These are phyloP conservation scores for Agapornis canus DNA, from an alignment of 2,797 vertebrate species.

Conservation along the genomic window DNA sequence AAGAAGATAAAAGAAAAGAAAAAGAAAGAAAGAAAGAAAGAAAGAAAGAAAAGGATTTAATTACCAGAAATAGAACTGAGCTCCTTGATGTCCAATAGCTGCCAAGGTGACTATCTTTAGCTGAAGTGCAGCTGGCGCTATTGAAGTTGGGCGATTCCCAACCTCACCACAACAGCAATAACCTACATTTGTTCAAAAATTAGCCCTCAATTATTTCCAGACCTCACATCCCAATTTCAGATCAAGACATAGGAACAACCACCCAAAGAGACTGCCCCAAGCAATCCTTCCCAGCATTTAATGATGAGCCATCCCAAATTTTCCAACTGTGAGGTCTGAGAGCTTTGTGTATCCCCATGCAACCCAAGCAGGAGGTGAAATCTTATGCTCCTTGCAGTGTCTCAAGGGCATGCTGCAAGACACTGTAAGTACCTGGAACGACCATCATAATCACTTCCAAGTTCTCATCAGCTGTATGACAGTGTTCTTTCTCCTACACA, in stretches of 20 bases:
- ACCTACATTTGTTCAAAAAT: constrained; percentile 42
- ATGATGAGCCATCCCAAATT: background rate
- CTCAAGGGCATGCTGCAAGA: background rate
- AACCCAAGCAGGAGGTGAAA: background rate
- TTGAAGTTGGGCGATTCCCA: constrained; percentile 12
- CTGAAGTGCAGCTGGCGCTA: background rate
- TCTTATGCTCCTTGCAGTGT: background rate
- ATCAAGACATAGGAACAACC: constrained; percentile 17
- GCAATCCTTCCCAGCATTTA: background rate
- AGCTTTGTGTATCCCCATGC: background rate
- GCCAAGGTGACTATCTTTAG: background rate
- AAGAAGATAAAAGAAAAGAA: too few relatives aligned
- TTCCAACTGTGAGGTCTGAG: constrained; percentile 38
- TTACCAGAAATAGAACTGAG: background rate
- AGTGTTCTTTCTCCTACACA: background rate
- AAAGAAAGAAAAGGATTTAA: background rate
- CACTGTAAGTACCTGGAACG: background rate
- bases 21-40: background rate
- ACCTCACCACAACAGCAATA: background rate
- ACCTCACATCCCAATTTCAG: background rate
- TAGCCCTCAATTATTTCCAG: constrained; percentile 44
- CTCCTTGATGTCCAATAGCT: background rate
- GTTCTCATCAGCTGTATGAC: background rate
- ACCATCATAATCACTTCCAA: background rate
- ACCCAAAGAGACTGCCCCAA: constrained; percentile 34